Evolutionary conservation across 2,888 invertebrate species (phyloP), one percentile per base, ranked within the genome.

Genomic region (Pristionchus exspectatus): DNA sequence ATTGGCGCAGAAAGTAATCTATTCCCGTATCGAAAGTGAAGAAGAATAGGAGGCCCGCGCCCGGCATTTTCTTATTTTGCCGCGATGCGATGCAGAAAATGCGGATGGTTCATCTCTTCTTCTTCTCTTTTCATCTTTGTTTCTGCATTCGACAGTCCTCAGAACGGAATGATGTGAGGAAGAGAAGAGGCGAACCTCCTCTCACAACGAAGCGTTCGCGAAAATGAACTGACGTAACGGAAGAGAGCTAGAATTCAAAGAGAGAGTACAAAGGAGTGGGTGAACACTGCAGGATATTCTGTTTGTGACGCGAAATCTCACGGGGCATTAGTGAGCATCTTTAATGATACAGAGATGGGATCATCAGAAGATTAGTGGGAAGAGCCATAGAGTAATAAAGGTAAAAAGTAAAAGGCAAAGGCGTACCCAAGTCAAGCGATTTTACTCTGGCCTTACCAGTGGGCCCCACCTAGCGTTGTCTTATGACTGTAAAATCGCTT

Each of bases 111-210:
- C 30, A 30, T 33, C 69, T 33, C 30, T 30, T 27, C 44, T 50
- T 33, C 30, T 16, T 27, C 30, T 69, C 30, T 69, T 33, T 30
- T 69, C 69, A 27, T 30, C 30, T 69, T 27, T 69, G 69, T 69
- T 69, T 69, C 69, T 69, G 69, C 69, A 69, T 69, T 33, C 30
- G 69, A 69, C 69, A 69, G 69, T 69, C 69, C 69, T 33, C 27
- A 27, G 69, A 69, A 66, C 2, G 66, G 66, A 66, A 69, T 69
- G 69, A 69, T 69, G 69, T 21, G 69, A 69, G 33, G 14, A 14
- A 69, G 14, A 69, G 16, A 69, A 69, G 38, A 38, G 27, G 30
- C 9, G 33, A 30, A 30, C 12, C 30, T 27, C 12, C 30, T 27
- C 66, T 66, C 66, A 38, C 38, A 9, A 10, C 21, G 63, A 50